Evolutionary conservation across 2,113 vertebrate species (phyloP).

Genomic region (Mystacornis crossleyi): DNA sequence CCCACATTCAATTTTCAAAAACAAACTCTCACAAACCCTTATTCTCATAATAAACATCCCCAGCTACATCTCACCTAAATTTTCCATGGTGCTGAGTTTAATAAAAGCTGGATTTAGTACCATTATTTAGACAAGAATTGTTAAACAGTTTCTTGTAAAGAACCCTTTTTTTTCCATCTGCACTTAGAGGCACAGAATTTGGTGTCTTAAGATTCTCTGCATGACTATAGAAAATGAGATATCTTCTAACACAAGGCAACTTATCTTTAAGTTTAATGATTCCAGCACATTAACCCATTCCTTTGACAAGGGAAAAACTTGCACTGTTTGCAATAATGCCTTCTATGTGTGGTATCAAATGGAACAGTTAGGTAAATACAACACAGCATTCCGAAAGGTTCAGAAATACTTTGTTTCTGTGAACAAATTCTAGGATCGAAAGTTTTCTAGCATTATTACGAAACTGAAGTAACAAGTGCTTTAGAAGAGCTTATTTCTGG

Average conservation of each 20-base stretch:
- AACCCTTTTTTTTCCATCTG: background rate
- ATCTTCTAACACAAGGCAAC: background rate
- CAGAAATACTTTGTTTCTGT: background rate
- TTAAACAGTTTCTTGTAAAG: background rate
- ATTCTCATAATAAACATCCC: slow-evolving; percentile 13
- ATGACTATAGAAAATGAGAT: background rate
- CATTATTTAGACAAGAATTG: background rate
- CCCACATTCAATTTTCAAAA: background rate
- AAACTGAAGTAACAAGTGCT: background rate
- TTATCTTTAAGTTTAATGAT: background rate
- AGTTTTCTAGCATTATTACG: background rate
- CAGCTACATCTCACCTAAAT: background rate
- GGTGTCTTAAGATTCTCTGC: background rate
- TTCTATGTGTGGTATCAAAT: background rate
- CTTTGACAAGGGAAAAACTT: background rate
- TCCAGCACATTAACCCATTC: background rate
- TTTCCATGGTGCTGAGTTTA: slow-evolving; percentile 3
- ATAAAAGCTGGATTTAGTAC: slow-evolving; percentile 28
- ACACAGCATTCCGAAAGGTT: background rate
- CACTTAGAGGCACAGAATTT: background rate
- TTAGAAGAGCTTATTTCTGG: background rate
- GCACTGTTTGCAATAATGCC: background rate
- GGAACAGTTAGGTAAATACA: background rate
- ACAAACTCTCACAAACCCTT: background rate
- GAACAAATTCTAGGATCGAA: background rate